phyloP scores from a whole-genome alignment of 2,113 vertebrate species.

The Clupea harengus region DNA sequence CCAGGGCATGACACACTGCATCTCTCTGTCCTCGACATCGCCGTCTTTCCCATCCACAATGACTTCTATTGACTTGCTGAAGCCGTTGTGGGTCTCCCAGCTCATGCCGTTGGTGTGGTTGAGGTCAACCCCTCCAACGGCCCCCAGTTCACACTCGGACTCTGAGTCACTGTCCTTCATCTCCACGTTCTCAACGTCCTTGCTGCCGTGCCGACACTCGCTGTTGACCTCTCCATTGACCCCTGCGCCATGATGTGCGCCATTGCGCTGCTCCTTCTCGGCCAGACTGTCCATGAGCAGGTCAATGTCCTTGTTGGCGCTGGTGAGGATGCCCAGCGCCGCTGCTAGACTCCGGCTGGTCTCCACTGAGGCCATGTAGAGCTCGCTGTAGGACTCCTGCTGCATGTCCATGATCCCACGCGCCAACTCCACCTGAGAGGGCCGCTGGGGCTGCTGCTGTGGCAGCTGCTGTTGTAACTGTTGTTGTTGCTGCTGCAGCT shows the following conservation, averaged over 20 bases:
- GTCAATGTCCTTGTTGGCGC: conserved; percentile 81
- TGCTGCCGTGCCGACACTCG: conserved; percentile 61
- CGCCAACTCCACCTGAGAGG: conserved; percentile 65
- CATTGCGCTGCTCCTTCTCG: conserved; percentile 69
- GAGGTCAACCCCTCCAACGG: conserved; percentile 80
- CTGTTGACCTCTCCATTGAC: conserved; percentile 68
- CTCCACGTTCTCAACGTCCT: conserved; percentile 65
- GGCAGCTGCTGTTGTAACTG: neutral
- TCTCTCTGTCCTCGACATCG: conserved; percentile 46
- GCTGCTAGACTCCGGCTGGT: conserved; percentile 87
- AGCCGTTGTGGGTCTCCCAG: conserved; percentile 77
- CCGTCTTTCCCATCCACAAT: conserved; percentile 49
- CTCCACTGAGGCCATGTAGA: conserved; percentile 87
- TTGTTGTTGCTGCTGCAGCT: neutral
- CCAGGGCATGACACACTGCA: conserved; percentile 17
- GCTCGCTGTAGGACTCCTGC: conserved; percentile 83
- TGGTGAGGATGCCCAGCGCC: conserved; percentile 89
- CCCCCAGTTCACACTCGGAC: conserved; percentile 80
- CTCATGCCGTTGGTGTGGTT: conserved; percentile 50
- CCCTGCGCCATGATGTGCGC: conserved; percentile 43
- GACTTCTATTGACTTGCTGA: conserved; percentile 74
- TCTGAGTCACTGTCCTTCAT: conserved; percentile 71
- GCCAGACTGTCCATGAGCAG: conserved; percentile 75
- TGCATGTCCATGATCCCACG: conserved; percentile 80
- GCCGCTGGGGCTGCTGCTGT: conserved; percentile 29